Evolutionary conservation across 2,113 vertebrate species (phyloP).

Genomic region (Cyanocitta stelleri): DNA sequence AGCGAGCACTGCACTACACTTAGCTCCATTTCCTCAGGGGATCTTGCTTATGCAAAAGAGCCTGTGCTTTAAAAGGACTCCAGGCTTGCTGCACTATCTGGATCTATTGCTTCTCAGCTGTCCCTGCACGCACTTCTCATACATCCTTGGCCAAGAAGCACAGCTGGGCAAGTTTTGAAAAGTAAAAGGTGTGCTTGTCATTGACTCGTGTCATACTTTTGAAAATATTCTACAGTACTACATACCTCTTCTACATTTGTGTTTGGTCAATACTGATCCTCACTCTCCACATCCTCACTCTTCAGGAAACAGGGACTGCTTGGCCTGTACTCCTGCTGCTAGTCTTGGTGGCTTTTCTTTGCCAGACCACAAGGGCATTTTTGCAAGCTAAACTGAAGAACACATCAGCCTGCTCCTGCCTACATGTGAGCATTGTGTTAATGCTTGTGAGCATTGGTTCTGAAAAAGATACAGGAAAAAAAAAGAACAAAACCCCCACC

Average conservation of each 20-base stretch:
- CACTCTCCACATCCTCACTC: neutral
- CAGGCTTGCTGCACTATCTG: neutral
- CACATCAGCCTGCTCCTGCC: neutral
- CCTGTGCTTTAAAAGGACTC: neutral
- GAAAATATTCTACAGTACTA: neutral
- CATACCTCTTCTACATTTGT: neutral
- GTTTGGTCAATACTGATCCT: neutral
- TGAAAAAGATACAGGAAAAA: neutral
- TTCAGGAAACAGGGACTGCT: neutral
- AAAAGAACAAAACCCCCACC: neutral
- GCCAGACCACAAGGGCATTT: neutral
- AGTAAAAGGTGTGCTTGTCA: neutral
- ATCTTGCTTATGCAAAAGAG: neutral
- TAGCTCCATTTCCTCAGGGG: neutral
- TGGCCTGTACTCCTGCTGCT: neutral
- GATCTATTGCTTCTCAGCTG: neutral
- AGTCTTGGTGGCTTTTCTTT: neutral
- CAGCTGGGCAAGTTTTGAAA: neutral
- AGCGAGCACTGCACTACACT: neutral
- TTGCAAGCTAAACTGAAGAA: neutral
- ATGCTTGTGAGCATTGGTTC: neutral
- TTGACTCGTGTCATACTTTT: neutral
- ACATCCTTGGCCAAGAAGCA: neutral
- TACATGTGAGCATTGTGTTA: neutral
- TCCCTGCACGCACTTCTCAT: neutral